Conservation (phyloP, 2,113 vertebrate species). For the Pterocles gutturalis region DNA sequence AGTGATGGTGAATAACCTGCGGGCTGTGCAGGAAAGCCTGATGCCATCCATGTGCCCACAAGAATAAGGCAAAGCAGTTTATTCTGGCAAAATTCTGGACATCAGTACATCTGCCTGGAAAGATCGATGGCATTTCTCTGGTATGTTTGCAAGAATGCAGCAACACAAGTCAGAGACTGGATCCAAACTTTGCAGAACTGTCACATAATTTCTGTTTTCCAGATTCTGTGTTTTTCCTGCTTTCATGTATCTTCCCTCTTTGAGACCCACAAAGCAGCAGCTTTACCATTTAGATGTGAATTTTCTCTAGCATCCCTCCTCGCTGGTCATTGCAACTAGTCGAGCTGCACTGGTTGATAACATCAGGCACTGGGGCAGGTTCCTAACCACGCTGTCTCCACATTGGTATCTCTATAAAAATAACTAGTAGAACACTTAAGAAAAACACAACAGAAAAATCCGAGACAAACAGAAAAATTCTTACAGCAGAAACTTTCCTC, state of each 20-base stretch:
- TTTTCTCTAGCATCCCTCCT: background rate
- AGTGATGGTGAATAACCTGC: background rate
- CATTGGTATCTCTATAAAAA: background rate
- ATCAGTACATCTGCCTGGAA: background rate
- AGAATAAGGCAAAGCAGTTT: background rate
- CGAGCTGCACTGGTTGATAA: background rate
- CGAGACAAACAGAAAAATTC: background rate
- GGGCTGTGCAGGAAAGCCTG: background rate
- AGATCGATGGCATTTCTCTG: background rate
- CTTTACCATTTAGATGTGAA: background rate
- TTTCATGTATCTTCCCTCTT: background rate
- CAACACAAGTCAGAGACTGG: background rate
- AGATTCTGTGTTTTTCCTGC: background rate
- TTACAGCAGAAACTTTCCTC: background rate
- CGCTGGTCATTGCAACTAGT: background rate
- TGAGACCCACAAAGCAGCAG: background rate
- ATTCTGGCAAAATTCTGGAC: background rate
- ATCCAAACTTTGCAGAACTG: background rate
- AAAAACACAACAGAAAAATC: conserved; percentile 17
- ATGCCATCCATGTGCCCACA: background rate
- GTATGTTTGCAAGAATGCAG: background rate
- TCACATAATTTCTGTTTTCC: background rate
- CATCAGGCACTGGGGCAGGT: background rate
- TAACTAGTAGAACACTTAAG: background rate
- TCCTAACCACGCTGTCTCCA: background rate